Base-by-base conservation (phyloP, 1,140 invertebrate species). In the Drosophila cardini region DNA sequence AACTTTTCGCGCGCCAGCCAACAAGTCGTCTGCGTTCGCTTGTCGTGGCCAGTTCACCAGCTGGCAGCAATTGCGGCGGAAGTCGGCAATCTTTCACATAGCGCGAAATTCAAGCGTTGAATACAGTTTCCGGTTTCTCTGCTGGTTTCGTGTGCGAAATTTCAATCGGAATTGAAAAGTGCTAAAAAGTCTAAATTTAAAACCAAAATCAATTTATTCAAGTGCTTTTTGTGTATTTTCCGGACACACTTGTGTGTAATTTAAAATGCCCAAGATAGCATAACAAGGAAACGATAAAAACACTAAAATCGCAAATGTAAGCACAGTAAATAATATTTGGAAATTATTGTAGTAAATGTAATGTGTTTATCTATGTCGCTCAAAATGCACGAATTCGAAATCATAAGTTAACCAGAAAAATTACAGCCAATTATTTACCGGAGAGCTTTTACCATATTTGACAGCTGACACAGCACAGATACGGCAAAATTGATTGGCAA, bases 1-100 rank as follows among this genome's bases (percentile, higher is more conserved):
- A 48, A 55, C 40, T 86, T 79, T 68, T 72, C 76, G 82, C 83
- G 83, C 79, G 83, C 83, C 72, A 87, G 83, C 83, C 72, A 87
- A 80, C 83, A 80, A 83, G 83, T 87, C 83, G 84, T 69, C 78
- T 77, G 82, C 76, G 83, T 87, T 86, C 64, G 67, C 34, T 64
- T 55, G 42, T 50, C 76, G 48, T 72, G 62, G 75, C 74, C 45
- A 82, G 75, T 86, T 85, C 68, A 63, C 60, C 50, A 70, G 67
- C 63, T 69, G 76, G 52, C 68, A 50, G 65, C 45, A 26, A 26
- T 26, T 26, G 2, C 48, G 72, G 72, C 67, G 67, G 72, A 70
- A 75, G 55, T 26, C 60, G 60, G 52, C 56, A 61, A 56, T 61
- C 16, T 69, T 38, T 56, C 72, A 21, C 30, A 69, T 74, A 63